A percentile compares a stretch with the other conserved stretches of the same genome.
These are phyloP conservation scores for Synodontis membranacea DNA, from an alignment of 2,113 vertebrate species.

Conservation along the genomic window DNA sequence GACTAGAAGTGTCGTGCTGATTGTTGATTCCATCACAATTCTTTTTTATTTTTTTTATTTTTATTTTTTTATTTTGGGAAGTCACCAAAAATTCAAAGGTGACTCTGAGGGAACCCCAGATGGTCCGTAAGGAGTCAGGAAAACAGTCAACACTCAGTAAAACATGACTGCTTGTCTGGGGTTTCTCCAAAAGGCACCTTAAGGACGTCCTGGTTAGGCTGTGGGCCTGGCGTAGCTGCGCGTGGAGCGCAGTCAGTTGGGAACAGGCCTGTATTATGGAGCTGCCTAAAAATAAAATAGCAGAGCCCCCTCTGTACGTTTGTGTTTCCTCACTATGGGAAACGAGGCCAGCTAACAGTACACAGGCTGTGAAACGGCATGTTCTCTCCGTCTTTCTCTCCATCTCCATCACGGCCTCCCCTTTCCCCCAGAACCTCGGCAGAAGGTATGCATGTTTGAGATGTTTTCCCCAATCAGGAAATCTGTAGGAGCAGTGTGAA, in stretches of 20 bases:
- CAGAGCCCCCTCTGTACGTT: conserved; percentile 73
- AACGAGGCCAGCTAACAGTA: conserved; percentile 75
- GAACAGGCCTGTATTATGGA: conserved; percentile 78
- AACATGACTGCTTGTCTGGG: not conserved
- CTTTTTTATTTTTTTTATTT: not conserved
- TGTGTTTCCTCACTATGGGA: conserved; percentile 82
- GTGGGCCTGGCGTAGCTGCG: conserved; percentile 80
- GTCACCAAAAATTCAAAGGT: not conserved
- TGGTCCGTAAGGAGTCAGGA: not conserved
- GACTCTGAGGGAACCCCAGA: not conserved
- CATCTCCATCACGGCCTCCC: not conserved
- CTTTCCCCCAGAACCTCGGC: conserved; percentile 43
- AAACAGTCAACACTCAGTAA: not conserved
- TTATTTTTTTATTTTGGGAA: not conserved
- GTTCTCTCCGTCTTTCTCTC: conserved; percentile 40
- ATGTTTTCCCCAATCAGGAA: conserved; percentile 67
- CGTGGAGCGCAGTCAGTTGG: conserved; percentile 77
- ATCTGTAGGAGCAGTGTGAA: conserved; percentile 62
- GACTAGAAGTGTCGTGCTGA: not conserved
- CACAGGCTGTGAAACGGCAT: conserved; percentile 77
- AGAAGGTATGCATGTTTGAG: conserved; percentile 68
- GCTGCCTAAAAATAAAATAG: conserved; percentile 86
- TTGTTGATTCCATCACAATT: not conserved
- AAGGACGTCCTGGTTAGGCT: conserved; percentile 80
- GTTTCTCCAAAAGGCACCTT: not conserved